Evolutionary conservation across 2,797 vertebrate genomes (phyloP).

Genomic region (Hoplostethus mediterraneus): DNA sequence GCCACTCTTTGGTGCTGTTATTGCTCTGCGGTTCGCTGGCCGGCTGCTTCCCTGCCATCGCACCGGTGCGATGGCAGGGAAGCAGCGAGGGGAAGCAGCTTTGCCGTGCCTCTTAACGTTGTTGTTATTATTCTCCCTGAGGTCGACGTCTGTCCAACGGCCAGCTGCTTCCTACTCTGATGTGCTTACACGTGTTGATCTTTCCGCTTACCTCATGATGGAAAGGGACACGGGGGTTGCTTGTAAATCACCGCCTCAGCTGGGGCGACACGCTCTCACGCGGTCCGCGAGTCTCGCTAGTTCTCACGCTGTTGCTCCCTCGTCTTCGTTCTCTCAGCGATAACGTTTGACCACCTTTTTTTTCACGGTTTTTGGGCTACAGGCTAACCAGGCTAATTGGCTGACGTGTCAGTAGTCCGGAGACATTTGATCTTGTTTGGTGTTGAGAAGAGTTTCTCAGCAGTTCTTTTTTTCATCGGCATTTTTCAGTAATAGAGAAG

Average conservation of each 20-base stretch:
- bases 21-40: conserved; percentile 52
- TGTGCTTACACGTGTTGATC: conserved; percentile 79
- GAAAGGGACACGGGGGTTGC: conserved; percentile 72
- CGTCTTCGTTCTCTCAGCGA: conserved; percentile 11
- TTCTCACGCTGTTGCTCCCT: conserved; percentile 35
- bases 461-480: neutral
- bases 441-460: conserved; percentile 27
- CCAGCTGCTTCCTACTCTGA: conserved; percentile 83
- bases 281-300: conserved; percentile 25
- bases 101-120: conserved; percentile 65
- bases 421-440: conserved; percentile 35
- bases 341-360: conserved; percentile 10
- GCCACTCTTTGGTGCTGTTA: conserved; percentile 43
- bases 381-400: neutral
- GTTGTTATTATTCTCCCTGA: conserved; percentile 79
- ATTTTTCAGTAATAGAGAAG: conserved; percentile 58
- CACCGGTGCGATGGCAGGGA: conserved; percentile 48
- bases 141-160: conserved; percentile 67
- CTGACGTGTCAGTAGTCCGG: conserved; percentile 18
- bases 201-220: conserved; percentile 84
- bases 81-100: conserved; percentile 47
- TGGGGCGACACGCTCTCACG: conserved; percentile 55
- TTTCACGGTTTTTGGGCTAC: conserved; percentile 9
- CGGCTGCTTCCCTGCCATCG: conserved; percentile 51
- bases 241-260: conserved; percentile 75